Conservation (phyloP, 2,113 vertebrate genomes). For the Pelecanus crispus region DNA sequence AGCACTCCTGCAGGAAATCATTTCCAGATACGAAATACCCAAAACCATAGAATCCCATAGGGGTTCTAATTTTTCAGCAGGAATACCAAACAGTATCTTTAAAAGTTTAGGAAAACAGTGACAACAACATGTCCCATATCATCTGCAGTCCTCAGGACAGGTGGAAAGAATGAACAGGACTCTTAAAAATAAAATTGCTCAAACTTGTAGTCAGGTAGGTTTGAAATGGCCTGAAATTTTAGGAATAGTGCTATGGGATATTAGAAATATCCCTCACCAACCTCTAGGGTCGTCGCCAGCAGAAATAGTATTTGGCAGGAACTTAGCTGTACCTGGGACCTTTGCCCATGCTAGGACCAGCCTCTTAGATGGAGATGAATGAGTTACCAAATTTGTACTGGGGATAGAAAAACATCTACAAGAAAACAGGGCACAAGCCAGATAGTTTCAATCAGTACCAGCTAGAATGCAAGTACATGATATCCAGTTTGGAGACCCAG, state of each 20-base stretch:
- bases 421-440: neutral
- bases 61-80: neutral
- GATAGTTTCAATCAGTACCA: neutral
- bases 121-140: neutral
- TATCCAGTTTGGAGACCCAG: neutral
- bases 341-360: neutral
- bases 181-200: neutral
- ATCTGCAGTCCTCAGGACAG: neutral
- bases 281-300: neutral
- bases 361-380: neutral
- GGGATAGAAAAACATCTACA: neutral
- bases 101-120: neutral
- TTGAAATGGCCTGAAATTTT: neutral
- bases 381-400: neutral
- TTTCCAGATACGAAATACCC: neutral
- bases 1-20: neutral
- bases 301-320: neutral
- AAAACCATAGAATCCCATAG: neutral
- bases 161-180: neutral
- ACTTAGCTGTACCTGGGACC: neutral
- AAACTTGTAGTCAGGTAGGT: neutral
- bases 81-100: neutral
- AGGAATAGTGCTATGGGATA: neutral
- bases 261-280: neutral
- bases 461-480: neutral